Evolutionary conservation across 2,113 vertebrate species (phyloP).

Genomic region (Percopsis transmontana): DNA sequence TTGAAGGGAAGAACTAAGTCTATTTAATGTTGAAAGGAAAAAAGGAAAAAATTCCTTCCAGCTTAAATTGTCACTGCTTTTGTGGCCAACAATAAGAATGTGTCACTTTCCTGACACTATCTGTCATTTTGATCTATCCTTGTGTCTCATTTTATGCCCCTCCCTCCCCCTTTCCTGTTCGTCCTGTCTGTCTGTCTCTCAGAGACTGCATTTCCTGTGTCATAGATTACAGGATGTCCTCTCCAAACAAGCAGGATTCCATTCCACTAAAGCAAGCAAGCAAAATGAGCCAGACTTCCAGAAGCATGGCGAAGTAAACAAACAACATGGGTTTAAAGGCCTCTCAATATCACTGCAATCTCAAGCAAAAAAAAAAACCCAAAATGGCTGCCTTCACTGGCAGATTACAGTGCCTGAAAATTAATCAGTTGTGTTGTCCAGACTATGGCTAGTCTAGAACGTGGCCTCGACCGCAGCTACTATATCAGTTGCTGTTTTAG

Average conservation of each 20-base stretch:
- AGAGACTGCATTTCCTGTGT: slow-evolving; percentile 63
- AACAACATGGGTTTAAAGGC: background rate
- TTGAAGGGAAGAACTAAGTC: background rate
- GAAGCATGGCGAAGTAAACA: slow-evolving; percentile 1
- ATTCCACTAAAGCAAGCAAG: slow-evolving; percentile 29
- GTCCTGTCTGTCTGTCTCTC: slow-evolving; percentile 30
- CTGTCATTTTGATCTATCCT: slow-evolving; percentile 31
- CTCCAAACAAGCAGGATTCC: slow-evolving; percentile 60
- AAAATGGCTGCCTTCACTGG: background rate
- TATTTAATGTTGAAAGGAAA: slow-evolving; percentile 2
- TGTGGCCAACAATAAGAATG: slow-evolving; percentile 21
- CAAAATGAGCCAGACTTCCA: slow-evolving; percentile 9
- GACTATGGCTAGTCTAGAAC: background rate
- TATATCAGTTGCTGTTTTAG: slow-evolving; percentile 5
- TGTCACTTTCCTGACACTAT: slow-evolving; percentile 23
- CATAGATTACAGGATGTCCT: slow-evolving; percentile 69
- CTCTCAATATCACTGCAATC: background rate
- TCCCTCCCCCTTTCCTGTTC: slow-evolving; percentile 15
- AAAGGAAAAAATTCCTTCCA: background rate
- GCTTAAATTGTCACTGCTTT: background rate
- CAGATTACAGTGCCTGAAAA: background rate
- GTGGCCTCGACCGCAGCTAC: background rate
- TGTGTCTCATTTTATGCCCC: slow-evolving; percentile 30
- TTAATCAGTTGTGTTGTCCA: background rate
- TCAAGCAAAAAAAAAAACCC: slow-evolving; percentile 1